Evolutionary conservation across 2,113 vertebrate genomes (phyloP), one percentile per base, ranked within the genome.

Genomic region (Furnarius figulus): DNA sequence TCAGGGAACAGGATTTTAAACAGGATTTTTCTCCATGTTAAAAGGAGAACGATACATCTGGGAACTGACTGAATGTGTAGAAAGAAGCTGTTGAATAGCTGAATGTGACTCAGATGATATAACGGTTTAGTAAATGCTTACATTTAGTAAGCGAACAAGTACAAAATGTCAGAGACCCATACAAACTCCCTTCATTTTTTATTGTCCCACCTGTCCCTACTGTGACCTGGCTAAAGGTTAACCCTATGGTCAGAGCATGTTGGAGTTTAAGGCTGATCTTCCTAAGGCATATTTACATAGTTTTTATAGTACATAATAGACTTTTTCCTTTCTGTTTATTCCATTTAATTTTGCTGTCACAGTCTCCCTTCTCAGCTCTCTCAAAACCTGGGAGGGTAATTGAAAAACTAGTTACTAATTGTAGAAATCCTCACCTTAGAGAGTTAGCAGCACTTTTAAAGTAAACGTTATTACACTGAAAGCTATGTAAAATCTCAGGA

Each of bases 381-480:
- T 81, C 33, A 88, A 86, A 90, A 78, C 20, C 80, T 18, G 44
- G 6, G 68, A 93, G 18, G 47, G 76, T 89, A 94, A 95, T 40
- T 95, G 72, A 95, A 89, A 97, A 89, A 33, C 77, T 44, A 68
- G 66, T 87, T 95, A 47, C 93, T 96, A 95, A 96, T 89, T 95
- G 81, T 75, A 77, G 94, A 82, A 94, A 91, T 30, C 61, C 70
- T 75, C 0, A 1, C 93, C 76, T 78, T 24, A 33, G 94, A 92
- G 91, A 95, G 35, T 78, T 78, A 3, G 2, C 86, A 42, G 73
- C 1, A 0, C 70, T 87, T 16, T 73, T 70, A 79, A 94, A 94
- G 84, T 72, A 78, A 95, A 79, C 0, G 85, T 85, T 93, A 93
- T 68, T 95, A 87, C 52, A 93, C 3, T 62, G 77, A 89, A 91